phyloP scores from a whole-genome alignment of 2,113 vertebrate genomes.

The Panurus biarmicus region DNA sequence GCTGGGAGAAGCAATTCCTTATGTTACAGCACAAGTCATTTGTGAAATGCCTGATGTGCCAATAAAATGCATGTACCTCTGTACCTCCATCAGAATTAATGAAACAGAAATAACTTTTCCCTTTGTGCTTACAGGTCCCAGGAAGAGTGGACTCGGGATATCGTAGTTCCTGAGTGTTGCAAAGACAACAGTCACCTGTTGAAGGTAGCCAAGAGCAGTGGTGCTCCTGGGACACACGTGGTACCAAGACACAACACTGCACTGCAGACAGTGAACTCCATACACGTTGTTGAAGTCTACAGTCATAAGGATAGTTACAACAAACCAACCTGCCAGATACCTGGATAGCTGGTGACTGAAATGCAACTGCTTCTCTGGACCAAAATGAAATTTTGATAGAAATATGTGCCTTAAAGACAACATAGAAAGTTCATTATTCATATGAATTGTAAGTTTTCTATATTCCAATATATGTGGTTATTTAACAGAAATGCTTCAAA shows the following conservation, averaged over 20 bases:
- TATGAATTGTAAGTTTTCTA: not conserved
- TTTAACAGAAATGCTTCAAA: conserved; percentile 17
- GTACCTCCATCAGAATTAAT: not conserved
- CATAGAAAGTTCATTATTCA: not conserved
- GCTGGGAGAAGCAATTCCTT: not conserved
- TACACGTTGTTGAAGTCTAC: not conserved
- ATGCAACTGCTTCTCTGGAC: not conserved
- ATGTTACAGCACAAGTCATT: not conserved
- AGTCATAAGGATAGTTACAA: not conserved
- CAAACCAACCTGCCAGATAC: not conserved
- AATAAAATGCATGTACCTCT: not conserved
- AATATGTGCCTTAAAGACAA: conserved; percentile 67
- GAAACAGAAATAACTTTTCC: not conserved
- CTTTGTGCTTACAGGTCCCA: conserved; percentile 42
- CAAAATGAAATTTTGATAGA: conserved; percentile 19
- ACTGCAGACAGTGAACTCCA: not conserved
- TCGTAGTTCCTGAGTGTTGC: not conserved
- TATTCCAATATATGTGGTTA: not conserved
- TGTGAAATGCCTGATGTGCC: not conserved
- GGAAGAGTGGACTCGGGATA: not conserved
- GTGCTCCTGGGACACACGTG: not conserved
- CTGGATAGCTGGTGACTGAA: conserved; percentile 23
- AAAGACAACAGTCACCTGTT: not conserved
- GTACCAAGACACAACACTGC: not conserved
- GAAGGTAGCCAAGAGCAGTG: not conserved